Evolutionary conservation across 2,888 invertebrate species (phyloP).

Genomic region (Colletes collaris): DNA sequence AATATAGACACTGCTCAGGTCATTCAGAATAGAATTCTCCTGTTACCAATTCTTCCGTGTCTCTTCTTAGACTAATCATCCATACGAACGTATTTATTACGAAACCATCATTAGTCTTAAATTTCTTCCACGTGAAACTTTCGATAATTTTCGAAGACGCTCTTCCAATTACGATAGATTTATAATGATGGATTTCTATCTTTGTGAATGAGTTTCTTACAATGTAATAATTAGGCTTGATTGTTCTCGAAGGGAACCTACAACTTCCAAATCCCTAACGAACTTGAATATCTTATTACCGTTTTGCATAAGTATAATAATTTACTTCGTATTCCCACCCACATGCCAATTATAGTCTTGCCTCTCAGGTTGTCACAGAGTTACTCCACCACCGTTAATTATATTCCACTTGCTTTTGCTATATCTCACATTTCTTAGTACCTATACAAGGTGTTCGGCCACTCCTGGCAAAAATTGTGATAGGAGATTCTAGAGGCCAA

Average conservation of each 20-base stretch:
- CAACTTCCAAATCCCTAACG: background rate
- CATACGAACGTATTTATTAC: background rate
- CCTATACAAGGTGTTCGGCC: too few relatives aligned
- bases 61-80: background rate
- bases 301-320: background rate
- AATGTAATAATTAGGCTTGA: background rate
- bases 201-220: background rate
- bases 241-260: background rate
- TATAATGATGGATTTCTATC: too few relatives aligned
- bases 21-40: background rate
- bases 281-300: background rate
- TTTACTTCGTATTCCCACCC: background rate
- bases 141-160: background rate
- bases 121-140: background rate
- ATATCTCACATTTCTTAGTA: too few relatives aligned
- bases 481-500: too few relatives aligned
- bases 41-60: slow-evolving; percentile 16
- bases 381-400: too few relatives aligned
- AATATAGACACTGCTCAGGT: background rate
- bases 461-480: too few relatives aligned
- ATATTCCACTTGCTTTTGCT: too few relatives aligned
- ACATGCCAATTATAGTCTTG: background rate
- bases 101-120: background rate
- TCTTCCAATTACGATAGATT: background rate
- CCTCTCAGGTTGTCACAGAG: too few relatives aligned